These are phyloP conservation scores for Lemur catta DNA, from an alignment of 2,797 vertebrate genomes.

Conservation along the genomic window DNA sequence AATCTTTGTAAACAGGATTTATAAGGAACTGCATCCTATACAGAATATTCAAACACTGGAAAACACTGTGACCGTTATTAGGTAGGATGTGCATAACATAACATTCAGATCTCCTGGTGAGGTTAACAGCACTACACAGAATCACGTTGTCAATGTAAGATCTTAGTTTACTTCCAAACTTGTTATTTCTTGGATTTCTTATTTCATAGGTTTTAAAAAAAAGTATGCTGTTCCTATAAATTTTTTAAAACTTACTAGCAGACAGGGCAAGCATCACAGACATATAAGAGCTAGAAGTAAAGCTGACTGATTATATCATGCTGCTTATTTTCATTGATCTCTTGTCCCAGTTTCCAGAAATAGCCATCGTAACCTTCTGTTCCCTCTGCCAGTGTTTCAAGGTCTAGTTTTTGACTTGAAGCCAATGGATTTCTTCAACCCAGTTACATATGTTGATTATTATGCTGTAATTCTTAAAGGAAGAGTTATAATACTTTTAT, in stretches of 20 bases:
- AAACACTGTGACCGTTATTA: neutral
- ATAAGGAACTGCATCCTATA: neutral
- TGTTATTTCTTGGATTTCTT: neutral
- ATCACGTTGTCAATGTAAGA: neutral
- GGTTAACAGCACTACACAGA: neutral
- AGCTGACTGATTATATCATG: no score
- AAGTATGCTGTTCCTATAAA: neutral
- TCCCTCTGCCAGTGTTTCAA: neutral
- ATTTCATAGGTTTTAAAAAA: neutral
- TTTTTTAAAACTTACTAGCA: neutral
- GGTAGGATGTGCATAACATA: neutral
- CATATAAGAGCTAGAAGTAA: neutral
- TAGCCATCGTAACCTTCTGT: neutral
- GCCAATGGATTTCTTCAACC: neutral
- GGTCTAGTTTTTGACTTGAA: neutral
- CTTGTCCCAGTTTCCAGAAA: neutral
- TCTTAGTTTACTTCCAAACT: neutral
- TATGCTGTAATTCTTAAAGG: neutral
- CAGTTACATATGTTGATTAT: neutral
- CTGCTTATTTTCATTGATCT: neutral
- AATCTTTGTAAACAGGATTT: neutral
- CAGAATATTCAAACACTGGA: neutral
- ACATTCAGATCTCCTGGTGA: neutral
- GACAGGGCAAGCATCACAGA: neutral
- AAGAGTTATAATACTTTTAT: neutral